phyloP scores from a whole-genome alignment of 2,797 vertebrate genomes.

The Telmatherina bonti region DNA sequence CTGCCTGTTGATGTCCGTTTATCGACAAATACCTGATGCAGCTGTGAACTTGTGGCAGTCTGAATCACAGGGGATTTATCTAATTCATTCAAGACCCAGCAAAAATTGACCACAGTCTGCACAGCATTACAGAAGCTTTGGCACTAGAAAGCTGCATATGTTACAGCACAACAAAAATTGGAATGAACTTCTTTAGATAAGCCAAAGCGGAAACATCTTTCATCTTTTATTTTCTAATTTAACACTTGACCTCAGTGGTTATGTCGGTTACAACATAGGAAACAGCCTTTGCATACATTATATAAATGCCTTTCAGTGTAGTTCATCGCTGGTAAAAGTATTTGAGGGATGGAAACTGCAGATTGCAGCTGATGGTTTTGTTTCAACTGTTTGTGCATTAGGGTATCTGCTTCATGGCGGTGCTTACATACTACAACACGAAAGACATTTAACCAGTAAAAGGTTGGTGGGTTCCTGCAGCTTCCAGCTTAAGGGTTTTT shows the following conservation, averaged over 20 bases:
- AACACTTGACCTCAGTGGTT: neutral
- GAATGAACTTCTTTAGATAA: slow-evolving; percentile 18
- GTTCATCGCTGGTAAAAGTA: slow-evolving; percentile 6
- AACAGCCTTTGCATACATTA: neutral
- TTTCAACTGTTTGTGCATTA: slow-evolving; percentile 43
- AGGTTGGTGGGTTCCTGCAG: neutral
- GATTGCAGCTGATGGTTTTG: slow-evolving; percentile 49
- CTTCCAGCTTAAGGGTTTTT: neutral
- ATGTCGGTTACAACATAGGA: neutral
- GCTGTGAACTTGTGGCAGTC: slow-evolving; percentile 29
- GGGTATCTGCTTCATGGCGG: slow-evolving; percentile 37
- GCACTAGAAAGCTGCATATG: slow-evolving; percentile 34
- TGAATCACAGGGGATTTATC: slow-evolving; percentile 54
- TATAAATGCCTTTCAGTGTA: neutral
- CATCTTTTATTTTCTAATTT: slow-evolving; percentile 9
- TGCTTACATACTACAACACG: slow-evolving; percentile 16
- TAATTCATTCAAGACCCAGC: slow-evolving; percentile 51
- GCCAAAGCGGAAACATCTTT: slow-evolving; percentile 15
- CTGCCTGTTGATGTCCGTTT: slow-evolving; percentile 10
- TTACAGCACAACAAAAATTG: slow-evolving; percentile 17
- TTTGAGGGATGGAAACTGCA: slow-evolving; percentile 20
- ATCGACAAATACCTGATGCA: slow-evolving; percentile 48
- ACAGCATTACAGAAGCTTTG: slow-evolving; percentile 23
- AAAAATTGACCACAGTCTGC: slow-evolving; percentile 36
- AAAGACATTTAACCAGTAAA: slow-evolving; percentile 29